Conservation (phyloP, 2,888 invertebrate species). For the Biston betularia region DNA sequence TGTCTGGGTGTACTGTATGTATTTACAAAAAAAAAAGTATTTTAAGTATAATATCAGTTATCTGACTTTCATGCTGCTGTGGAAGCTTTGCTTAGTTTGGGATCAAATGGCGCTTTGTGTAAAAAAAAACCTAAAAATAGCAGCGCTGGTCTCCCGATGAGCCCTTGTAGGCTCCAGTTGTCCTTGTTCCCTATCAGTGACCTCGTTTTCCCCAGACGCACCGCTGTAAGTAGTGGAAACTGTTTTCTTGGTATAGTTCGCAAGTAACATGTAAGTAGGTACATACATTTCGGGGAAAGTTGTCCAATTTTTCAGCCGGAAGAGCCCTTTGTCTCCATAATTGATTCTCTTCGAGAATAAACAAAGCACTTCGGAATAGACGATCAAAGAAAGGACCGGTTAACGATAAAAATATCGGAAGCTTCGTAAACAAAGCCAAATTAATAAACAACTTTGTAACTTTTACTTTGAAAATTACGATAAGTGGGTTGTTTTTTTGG, state of each 20-base stretch:
- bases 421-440: slow-evolving; percentile 4
- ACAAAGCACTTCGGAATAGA: slow-evolving; percentile 16
- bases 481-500: slow-evolving; percentile 4
- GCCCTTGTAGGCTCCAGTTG: no score
- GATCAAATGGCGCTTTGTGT: no score
- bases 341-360: slow-evolving; percentile 23
- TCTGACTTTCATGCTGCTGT: no score
- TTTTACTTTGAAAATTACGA: slow-evolving; percentile 5
- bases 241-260: slow-evolving; percentile 10
- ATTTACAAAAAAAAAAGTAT: no score
- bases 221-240: not conserved
- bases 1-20: no score
- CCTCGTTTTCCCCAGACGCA: no score
- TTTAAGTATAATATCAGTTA: no score
- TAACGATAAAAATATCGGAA: slow-evolving; percentile 12
- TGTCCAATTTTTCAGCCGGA: slow-evolving; percentile 21
- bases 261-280: slow-evolving; percentile 5
- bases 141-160: no score
- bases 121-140: no score
- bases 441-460: slow-evolving; percentile 8
- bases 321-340: slow-evolving; percentile 27
- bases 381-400: slow-evolving; percentile 12
- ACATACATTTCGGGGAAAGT: slow-evolving; percentile 3
- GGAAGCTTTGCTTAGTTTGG: no score
- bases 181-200: no score